Evolutionary conservation across 2,888 invertebrate species (phyloP).

Genomic region (Drosophila robusta): DNA sequence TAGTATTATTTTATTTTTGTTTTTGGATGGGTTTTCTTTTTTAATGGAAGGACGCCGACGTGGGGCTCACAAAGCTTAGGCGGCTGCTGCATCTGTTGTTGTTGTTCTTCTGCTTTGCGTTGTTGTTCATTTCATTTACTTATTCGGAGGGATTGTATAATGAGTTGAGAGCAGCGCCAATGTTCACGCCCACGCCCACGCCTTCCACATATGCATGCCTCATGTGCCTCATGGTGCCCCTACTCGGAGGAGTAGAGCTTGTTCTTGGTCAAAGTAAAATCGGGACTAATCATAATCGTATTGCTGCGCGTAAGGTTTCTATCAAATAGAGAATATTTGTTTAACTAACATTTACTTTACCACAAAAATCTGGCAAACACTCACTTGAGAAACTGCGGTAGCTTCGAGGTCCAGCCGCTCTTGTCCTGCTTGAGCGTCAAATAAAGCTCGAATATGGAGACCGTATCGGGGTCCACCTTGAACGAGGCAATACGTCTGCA

Average conservation of each 20-base stretch:
- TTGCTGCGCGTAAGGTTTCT: constrained; percentile 94
- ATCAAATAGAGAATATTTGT: constrained; percentile 68
- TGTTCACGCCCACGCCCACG: constrained; percentile 41
- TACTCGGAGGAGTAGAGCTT: constrained; percentile 91
- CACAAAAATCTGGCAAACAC: constrained; percentile 82
- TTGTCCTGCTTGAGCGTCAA: constrained; percentile 94
- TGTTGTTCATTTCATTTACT: constrained; percentile 50
- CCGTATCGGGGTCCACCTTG: constrained; percentile 93
- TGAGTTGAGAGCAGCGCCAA: constrained; percentile 49
- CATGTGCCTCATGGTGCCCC: constrained; percentile 40
- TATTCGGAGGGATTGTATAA: constrained; percentile 79
- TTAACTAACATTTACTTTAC: neutral
- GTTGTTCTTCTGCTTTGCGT: constrained; percentile 40
- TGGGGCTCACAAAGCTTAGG: constrained; percentile 26
- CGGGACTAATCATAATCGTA: constrained; percentile 95
- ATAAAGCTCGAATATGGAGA: constrained; percentile 96
- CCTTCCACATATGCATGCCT: constrained; percentile 31
- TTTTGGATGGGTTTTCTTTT: constrained; percentile 30
- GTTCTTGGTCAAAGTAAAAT: constrained; percentile 95
- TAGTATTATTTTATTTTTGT: constrained; percentile 20
- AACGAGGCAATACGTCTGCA: constrained; percentile 91
- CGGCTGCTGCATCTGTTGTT: constrained; percentile 12
- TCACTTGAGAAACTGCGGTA: constrained; percentile 96
- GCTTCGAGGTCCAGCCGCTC: constrained; percentile 93
- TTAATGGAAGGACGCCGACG: constrained; percentile 38